These are phyloP conservation scores for Hirtodrosophila alboralis DNA, from an alignment of 2,888 invertebrate species.

Conservation along the genomic window DNA sequence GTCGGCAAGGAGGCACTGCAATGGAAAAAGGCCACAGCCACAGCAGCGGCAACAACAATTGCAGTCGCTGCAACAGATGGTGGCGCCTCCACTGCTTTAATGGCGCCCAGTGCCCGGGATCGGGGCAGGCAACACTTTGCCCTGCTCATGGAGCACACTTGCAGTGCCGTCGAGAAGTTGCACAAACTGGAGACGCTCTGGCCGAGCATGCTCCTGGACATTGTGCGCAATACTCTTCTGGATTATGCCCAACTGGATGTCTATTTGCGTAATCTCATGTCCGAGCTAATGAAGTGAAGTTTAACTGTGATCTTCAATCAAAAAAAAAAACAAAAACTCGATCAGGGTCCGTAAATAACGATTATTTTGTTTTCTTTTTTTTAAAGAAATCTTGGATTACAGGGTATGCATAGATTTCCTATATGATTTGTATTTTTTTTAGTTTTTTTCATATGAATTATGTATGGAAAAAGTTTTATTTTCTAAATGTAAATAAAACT, in stretches of 20 bases:
- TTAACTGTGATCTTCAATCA: background rate
- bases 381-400: too few relatives aligned
- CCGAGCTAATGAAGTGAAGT: constrained; percentile 81
- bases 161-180: constrained; percentile 91
- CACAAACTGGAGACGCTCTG: constrained; percentile 90
- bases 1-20: constrained; percentile 94
- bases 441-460: too few relatives aligned
- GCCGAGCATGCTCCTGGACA: constrained; percentile 90
- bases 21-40: constrained; percentile 85
- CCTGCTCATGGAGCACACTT: constrained; percentile 89
- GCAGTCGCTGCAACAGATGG: constrained; percentile 2
- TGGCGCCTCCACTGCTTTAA: constrained; percentile 20
- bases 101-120: constrained; percentile 85
- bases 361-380: too few relatives aligned
- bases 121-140: constrained; percentile 90
- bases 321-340: too few relatives aligned
- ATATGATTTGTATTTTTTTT: too few relatives aligned
- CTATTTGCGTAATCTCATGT: constrained; percentile 88
- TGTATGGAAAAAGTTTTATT: too few relatives aligned
- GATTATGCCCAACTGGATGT: constrained; percentile 92
- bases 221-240: constrained; percentile 90
- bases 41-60: constrained; percentile 9
- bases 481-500: too few relatives aligned
- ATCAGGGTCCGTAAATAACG: too few relatives aligned
- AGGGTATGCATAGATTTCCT: too few relatives aligned